phyloP scores from a whole-genome alignment of 2,888 invertebrate species.

The Spodoptera exigua region DNA sequence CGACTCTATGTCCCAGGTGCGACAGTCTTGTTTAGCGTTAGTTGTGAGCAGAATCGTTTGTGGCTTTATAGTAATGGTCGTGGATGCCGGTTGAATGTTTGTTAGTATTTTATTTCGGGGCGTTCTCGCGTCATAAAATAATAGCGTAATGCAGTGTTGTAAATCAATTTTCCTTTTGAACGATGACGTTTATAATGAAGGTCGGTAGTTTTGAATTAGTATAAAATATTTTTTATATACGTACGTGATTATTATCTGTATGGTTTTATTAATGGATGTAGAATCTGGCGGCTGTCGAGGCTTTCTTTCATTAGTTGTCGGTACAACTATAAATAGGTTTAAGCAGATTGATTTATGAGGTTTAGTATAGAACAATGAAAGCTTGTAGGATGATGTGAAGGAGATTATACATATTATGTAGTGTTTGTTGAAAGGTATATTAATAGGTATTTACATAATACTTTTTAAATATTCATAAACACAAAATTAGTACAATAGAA shows the following conservation, averaged over 20 bases:
- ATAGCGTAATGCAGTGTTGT: conserved; percentile 87
- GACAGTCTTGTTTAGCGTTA: conserved; percentile 53
- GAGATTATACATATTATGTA: neutral
- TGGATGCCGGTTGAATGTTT: conserved; percentile 88
- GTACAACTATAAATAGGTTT: conserved; percentile 37
- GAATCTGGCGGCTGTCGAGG: conserved; percentile 57
- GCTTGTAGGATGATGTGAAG: conserved; percentile 2
- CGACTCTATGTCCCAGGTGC: conserved; percentile 52
- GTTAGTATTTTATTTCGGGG: conserved; percentile 89
- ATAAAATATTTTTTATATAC: conserved; percentile 73
- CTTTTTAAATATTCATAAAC: neutral
- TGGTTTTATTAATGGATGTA: conserved; percentile 71
- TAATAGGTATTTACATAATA: neutral
- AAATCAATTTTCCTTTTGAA: conserved; percentile 88
- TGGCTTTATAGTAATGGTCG: conserved; percentile 84
- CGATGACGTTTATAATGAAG: conserved; percentile 85
- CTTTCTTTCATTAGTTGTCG: conserved; percentile 46
- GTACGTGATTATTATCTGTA: conserved; percentile 74
- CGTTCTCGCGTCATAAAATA: conserved; percentile 88
- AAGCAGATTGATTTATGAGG: conserved; percentile 37
- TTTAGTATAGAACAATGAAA: conserved; percentile 22
- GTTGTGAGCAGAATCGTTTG: conserved; percentile 38
- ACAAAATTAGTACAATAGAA: neutral
- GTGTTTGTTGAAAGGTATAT: neutral
- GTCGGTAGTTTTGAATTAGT: conserved; percentile 82